phyloP scores from a whole-genome alignment of 2,888 invertebrate genomes.

The Yponomeuta cagnagella region DNA sequence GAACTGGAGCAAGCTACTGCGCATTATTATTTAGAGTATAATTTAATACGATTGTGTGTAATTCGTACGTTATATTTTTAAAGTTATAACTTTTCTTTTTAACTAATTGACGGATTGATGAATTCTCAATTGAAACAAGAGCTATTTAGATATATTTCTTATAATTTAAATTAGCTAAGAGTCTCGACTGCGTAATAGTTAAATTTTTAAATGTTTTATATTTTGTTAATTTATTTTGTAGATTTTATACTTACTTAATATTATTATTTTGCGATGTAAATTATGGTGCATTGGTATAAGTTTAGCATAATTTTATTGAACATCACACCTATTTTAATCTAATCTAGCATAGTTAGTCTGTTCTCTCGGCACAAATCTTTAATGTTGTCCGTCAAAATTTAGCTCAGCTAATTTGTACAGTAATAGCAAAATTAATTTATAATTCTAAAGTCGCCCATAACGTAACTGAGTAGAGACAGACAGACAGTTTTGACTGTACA shows the following conservation, averaged over 20 bases:
- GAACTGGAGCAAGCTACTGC: no score
- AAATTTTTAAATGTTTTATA: neutral
- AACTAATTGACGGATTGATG: neutral
- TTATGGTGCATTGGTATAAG: neutral
- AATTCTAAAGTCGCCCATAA: no score
- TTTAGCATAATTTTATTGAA: neutral
- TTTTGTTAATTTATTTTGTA: conserved; percentile 1
- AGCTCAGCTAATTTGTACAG: neutral
- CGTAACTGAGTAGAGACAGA: no score
- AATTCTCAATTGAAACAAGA: neutral
- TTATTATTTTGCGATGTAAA: neutral
- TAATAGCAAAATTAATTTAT: no score
- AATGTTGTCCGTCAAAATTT: neutral
- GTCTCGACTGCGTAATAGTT: neutral
- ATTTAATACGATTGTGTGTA: no score
- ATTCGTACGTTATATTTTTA: no score
- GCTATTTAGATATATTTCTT: neutral
- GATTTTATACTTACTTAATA: neutral
- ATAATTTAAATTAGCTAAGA: neutral
- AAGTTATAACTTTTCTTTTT: no score
- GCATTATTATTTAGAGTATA: no score
- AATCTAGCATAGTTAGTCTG: neutral
- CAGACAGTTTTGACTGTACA: no score
- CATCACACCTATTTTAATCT: neutral
- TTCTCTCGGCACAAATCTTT: neutral